phyloP scores from a whole-genome alignment of 2,888 invertebrate species.

The Sclerodermus sp. region DNA sequence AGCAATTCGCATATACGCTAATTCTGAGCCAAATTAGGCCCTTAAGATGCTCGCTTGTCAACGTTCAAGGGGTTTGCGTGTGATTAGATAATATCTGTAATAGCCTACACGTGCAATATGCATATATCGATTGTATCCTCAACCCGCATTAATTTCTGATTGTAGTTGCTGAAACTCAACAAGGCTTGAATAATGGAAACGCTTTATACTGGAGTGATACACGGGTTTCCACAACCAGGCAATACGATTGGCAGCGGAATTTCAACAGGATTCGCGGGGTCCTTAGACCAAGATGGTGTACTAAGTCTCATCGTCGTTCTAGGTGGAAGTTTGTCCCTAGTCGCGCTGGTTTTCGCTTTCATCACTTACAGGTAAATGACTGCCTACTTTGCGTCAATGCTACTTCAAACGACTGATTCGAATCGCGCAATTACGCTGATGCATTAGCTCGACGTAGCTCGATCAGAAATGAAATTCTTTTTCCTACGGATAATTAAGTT shows the following conservation, averaged over 20 bases:
- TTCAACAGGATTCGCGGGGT: conserved; percentile 46
- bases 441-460: too few species aligned
- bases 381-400: too few species aligned
- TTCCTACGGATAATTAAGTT: too few species aligned
- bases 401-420: too few species aligned
- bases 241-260: conserved; percentile 44
- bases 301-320: conserved; percentile 68
- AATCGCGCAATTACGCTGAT: too few species aligned
- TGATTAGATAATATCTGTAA: too few species aligned
- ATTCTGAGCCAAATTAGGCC: too few species aligned
- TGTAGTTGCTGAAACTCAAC: conserved; percentile 12
- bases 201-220: conserved; percentile 49
- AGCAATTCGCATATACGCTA: conserved; percentile 22
- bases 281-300: conserved; percentile 62
- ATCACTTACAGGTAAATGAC: conserved; percentile 72
- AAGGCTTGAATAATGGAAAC: conserved; percentile 43
- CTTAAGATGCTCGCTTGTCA: too few species aligned
- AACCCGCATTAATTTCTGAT: background rate
- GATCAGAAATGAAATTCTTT: too few species aligned
- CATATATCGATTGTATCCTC: background rate
- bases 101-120: conserved; percentile 19
- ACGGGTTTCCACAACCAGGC: conserved; percentile 43
- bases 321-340: conserved; percentile 68
- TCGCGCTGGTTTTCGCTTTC: conserved; percentile 70
- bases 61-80: too few species aligned